These are phyloP conservation scores for Ormyrus pomaceus DNA, from an alignment of 2,888 invertebrate species.

Conservation along the genomic window DNA sequence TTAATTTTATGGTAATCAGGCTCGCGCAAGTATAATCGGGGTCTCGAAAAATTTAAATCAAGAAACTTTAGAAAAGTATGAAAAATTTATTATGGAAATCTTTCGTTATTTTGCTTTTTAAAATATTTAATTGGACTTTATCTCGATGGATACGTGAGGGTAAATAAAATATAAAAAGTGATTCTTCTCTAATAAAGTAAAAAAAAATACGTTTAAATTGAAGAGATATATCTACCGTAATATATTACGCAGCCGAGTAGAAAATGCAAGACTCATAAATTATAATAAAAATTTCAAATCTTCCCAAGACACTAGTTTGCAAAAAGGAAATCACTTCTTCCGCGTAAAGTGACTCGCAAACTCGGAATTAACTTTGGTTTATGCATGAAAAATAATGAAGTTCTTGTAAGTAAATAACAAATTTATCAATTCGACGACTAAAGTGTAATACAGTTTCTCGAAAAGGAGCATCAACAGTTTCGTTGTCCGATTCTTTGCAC, in stretches of 20 bases:
- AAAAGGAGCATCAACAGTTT: constrained; percentile 4
- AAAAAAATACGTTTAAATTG: neutral
- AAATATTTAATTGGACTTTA: too few relatives aligned
- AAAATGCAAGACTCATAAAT: constrained; percentile 2
- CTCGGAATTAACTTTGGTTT: neutral
- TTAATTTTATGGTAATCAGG: too few relatives aligned
- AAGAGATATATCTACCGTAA: neutral
- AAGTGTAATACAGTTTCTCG: constrained; percentile 42
- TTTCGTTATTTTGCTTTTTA: too few relatives aligned
- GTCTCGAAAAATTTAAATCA: too few relatives aligned
- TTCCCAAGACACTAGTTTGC: neutral
- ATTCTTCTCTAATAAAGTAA: constrained; percentile 1
- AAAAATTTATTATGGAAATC: too few relatives aligned
- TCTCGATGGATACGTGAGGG: too few relatives aligned
- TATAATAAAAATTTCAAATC: constrained; percentile 19
- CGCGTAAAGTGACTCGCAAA: neutral
- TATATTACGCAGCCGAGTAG: neutral
- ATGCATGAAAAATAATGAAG: neutral
- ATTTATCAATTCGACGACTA: constrained; percentile 6
- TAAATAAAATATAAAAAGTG: neutral
- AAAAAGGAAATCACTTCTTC: too few relatives aligned
- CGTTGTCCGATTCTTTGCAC: constrained; percentile 40
- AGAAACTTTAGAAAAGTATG: too few relatives aligned
- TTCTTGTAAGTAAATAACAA: neutral
- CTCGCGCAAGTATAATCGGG: too few relatives aligned